Conservation (phyloP, 2,888 invertebrate species). For the Panopea generosa region DNA sequence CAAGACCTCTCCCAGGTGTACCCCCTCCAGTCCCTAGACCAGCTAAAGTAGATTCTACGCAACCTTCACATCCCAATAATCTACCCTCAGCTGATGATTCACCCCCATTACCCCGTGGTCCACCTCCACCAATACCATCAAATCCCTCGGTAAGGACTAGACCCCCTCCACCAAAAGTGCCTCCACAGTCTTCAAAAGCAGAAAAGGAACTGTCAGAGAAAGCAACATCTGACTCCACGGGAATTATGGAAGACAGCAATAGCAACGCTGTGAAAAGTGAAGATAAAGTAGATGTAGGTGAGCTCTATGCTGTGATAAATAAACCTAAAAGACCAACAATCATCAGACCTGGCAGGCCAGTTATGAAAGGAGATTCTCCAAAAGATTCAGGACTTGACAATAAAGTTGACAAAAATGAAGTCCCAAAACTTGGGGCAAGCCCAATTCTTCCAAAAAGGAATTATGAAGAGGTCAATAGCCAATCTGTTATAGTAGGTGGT, state of each 20-base stretch:
- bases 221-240: slow-evolving; percentile 6
- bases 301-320: slow-evolving; percentile 59
- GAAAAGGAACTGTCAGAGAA: not conserved
- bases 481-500: not conserved
- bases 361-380: not conserved
- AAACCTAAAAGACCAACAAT: slow-evolving; percentile 68
- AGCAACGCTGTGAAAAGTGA: not conserved
- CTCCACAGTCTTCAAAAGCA: not conserved
- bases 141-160: slow-evolving; percentile 1
- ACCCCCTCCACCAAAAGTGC: not conserved
- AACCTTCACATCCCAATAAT: not conserved
- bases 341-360: slow-evolving; percentile 58
- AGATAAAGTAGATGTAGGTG: not conserved
- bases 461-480: not conserved
- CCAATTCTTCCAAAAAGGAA: slow-evolving; percentile 3
- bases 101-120: slow-evolving; percentile 3
- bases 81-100: not conserved
- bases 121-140: slow-evolving; percentile 15
- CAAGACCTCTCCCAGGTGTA: not conserved
- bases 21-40: slow-evolving; percentile 15
- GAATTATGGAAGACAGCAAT: not conserved
- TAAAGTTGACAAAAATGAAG: not conserved
- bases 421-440: not conserved
- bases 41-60: not conserved
- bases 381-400: not conserved